Evolutionary conservation across 1,140 invertebrate genomes (phyloP), one percentile per base, ranked within the genome.

Genomic region (Hyphantria cunea): DNA sequence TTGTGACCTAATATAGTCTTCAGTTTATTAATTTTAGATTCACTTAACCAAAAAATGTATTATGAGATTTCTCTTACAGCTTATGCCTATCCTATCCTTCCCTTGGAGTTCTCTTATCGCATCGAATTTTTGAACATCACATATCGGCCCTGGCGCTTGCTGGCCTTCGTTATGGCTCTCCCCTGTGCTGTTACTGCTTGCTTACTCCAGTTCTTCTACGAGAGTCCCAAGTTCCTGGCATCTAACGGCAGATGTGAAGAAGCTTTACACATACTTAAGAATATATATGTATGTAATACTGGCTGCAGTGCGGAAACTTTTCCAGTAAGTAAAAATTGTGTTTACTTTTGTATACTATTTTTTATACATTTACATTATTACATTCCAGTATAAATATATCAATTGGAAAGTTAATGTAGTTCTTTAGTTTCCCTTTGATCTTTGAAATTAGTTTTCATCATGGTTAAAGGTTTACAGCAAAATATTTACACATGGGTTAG

Each of bases 211-310:
- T 81, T 92, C 11, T 93, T 95, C 72, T 93, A 94, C 0, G 94
- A 95, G 75, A 95, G 94, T 80, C 94, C 95, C 0, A 94, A 94
- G 72, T 95, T 92, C 76, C 83, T 94, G 0, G 83, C 94, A 0
- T 66, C 85, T 10, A 89, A 86, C 69, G 92, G 92, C 70, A 77
- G 90, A 10, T 72, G 91, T 31, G 77, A 91, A 3, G 91, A 93
- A 61, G 90, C 93, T 5, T 70, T 93, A 3, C 68, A 83, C 3
- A 85, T 93, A 4, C 81, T 93, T 50, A 82, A 86, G 51, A 76
- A 77, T 50, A 93, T 94, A 32, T 93, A 94, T 58, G 71, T 86
- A 0, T 76, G 89, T 14, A 94, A 93, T 60, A 92, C 91, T 45
- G 92, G 93, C 17, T 90, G 92, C 10, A 53, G 60, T 7, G 59